Evolutionary conservation across 2,113 vertebrate species (phyloP), one percentile per base, ranked within the genome.

Genomic region (Colossoma macropomum): DNA sequence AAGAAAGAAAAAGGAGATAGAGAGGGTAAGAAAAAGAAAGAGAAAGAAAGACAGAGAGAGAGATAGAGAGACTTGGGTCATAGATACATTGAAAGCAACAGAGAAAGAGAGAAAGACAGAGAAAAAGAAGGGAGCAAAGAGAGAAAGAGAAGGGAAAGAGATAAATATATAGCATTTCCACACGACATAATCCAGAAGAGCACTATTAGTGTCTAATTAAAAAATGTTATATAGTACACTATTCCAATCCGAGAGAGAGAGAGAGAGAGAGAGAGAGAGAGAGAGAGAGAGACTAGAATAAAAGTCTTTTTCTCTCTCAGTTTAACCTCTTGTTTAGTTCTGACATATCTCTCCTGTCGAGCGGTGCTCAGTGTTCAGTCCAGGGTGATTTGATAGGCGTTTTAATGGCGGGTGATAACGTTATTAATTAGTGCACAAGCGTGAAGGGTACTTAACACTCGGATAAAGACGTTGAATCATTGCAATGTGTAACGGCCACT

Each of bases 381-480:
- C 38, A 1, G 62, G 1, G 34, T 77, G 78, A 78, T 77, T 89
- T 90, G 70, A 84, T 41, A 65, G 74, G 60, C 77, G 75, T 60
- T 84, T 76, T 88, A 87, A 85, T 82, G 89, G 90, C 87, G 89
- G 88, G 86, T 76, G 85, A 86, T 87, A 79, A 87, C 88, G 86
- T 91, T 93, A 93, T 93, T 92, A 94, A 94, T 93, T 93, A 92
- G 86, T 77, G 85, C 85, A 89, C 78, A 82, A 89, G 87, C 88
- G 79, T 91, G 90, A 93, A 92, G 90, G 89, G 89, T 92, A 91
- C 92, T 94, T 93, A 92, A 90, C 90, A 88, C 87, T 90, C 86
- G 89, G 89, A 91, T 92, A 91, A 92, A 93, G 91, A 88, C 89
- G 85, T 88, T 80, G 71, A 84, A 79, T 76, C 80, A 85, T 87